These are phyloP conservation scores for Phrynosoma blainvillii DNA, from an alignment of 2,113 vertebrate genomes.

Conservation along the genomic window DNA sequence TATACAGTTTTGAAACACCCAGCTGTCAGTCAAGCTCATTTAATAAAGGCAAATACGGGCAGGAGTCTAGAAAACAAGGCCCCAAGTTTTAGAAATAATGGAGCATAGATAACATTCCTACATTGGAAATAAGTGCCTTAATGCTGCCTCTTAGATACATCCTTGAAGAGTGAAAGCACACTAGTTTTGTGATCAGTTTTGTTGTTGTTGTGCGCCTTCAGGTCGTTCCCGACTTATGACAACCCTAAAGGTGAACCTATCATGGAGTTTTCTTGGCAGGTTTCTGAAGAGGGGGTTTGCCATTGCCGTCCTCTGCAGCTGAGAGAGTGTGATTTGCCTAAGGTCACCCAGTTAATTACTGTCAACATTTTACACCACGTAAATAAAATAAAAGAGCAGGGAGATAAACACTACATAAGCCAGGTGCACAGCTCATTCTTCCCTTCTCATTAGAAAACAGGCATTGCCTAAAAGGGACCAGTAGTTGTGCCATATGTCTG, in stretches of 20 bases:
- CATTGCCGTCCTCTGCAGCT: too few relatives aligned
- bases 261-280: too few relatives aligned
- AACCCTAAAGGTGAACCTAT: too few relatives aligned
- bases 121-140: not conserved
- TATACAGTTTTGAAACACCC: not conserved
- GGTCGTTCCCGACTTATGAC: too few relatives aligned
- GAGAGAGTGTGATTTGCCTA: too few relatives aligned
- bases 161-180: not conserved
- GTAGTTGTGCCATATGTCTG: conserved; percentile 58
- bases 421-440: not conserved
- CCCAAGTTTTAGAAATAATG: not conserved
- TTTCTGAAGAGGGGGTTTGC: too few relatives aligned
- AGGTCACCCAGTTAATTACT: too few relatives aligned
- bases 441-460: not conserved
- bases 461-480: conserved; percentile 26
- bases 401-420: not conserved
- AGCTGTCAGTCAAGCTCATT: not conserved
- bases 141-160: not conserved
- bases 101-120: not conserved
- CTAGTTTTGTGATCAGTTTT: not conserved
- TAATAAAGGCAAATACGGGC: not conserved
- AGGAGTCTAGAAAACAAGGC: not conserved
- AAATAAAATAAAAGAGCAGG: not conserved
- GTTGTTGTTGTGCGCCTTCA: too few relatives aligned
- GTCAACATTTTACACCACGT: too few relatives aligned